A percentile compares a stretch with the other conserved stretches of the same genome.
These are phyloP conservation scores for Anoplopoma fimbria DNA, from an alignment of 2,113 vertebrate genomes.

Conservation along the genomic window DNA sequence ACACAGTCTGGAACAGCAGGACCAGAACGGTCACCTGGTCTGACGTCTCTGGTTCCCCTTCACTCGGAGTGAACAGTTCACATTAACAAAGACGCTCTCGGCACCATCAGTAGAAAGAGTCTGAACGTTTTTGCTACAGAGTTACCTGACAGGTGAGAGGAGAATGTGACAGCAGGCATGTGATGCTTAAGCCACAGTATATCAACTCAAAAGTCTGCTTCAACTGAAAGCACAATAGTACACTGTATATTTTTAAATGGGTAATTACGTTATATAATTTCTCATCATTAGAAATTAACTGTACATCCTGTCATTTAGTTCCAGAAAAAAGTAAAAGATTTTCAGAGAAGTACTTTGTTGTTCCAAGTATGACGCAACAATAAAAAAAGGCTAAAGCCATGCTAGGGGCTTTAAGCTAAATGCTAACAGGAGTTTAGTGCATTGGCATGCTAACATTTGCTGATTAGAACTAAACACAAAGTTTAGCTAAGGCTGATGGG, in stretches of 20 bases:
- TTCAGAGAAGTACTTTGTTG: not conserved
- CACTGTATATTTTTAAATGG: too few species aligned
- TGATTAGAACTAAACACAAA: not conserved
- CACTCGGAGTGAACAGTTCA: conserved; percentile 2
- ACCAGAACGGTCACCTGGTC: not conserved
- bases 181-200: not conserved
- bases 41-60: conserved; percentile 44
- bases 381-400: not conserved
- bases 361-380: not conserved
- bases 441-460: not conserved
- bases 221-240: not conserved
- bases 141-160: not conserved
- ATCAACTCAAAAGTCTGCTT: too few species aligned
- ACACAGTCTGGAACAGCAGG: not conserved
- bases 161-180: conserved; percentile 14
- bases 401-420: not conserved
- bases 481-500: not conserved
- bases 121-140: conserved; percentile 30
- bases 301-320: conserved; percentile 5
- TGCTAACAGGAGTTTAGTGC: not conserved
- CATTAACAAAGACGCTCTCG: not conserved
- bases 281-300: not conserved
- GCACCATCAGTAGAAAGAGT: conserved; percentile 5
- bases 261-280: not conserved
- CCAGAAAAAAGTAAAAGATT: not conserved